Base-by-base conservation (phyloP, 30 jellyfish, hydroid and myxozoan species). In the Haliclystus octoradiatus region DNA sequence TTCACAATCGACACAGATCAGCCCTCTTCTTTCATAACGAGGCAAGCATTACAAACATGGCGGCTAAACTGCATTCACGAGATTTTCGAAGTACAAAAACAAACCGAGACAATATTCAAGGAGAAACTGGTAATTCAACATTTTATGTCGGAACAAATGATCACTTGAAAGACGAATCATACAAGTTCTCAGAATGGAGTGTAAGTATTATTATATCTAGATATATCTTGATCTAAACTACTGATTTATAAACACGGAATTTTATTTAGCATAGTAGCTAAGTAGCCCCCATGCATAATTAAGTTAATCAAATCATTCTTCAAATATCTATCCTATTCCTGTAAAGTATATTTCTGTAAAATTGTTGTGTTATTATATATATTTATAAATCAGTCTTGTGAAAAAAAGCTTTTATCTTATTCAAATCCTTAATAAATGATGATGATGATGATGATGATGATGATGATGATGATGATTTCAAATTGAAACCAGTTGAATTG, bases 381-480 rank as follows among this genome's bases (percentile, higher is more conserved):
- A n/a, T n/a, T n/a, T n/a, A n/a, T n/a, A n/a, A n/a, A n/a, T n/a
- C n/a, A n/a, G n/a, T n/a, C n/a, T n/a, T n/a, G n/a, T n/a, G n/a
- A n/a, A n/a, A n/a, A 9, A 12, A 46, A 46, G n/a, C 60, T 12
- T 9, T 9, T 12, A n/a, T 9, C 15, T 46, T 46, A n/a, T n/a
- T 46, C 15, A 46, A 12, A 46, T 12, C 60, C 15, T 46, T 46
- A 12, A n/a, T 9, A 12, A n/a, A 46, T 12, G 60, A n/a, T 46
- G 60, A 46, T 46, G 60, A n/a, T 46, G 60, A 46, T 46, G 60
- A 46, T 46, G 60, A 46, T n/a, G 60, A 46, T 9, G n/a, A n/a
- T 46, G 60, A 46, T 46, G 60, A 46, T 46, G 60, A 46, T 46
- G 60, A 46, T 46, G 60, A 46, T 46, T 46, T 46, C 15, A 46